Percentiles rank a stretch among this genome's conserved stretches.
Conservation (phyloP, 2,113 vertebrate species). For the Eolophus roseicapilla region DNA sequence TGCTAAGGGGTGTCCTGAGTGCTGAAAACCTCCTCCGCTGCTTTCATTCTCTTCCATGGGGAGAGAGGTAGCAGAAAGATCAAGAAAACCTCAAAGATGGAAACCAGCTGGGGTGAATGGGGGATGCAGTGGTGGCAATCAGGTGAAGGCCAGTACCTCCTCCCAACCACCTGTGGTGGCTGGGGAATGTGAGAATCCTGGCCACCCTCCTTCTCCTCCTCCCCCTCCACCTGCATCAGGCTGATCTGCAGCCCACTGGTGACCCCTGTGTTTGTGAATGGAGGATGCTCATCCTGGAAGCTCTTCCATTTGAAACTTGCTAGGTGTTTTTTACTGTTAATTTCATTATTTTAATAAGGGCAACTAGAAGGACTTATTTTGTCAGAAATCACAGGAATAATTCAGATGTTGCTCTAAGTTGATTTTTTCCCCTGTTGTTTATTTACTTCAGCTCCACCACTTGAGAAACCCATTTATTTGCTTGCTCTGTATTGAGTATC, state of each 20-base stretch:
- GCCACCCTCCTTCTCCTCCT: not conserved
- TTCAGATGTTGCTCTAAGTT: not conserved
- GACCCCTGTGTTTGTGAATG: not conserved
- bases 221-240: not conserved
- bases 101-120: rapidly evolving
- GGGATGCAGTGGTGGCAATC: not conserved
- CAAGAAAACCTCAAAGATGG: not conserved
- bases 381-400: not conserved
- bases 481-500: not conserved
- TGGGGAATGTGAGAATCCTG: not conserved
- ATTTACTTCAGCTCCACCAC: not conserved
- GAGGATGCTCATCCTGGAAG: not conserved
- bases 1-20: not conserved
- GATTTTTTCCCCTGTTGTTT: not conserved
- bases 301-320: not conserved
- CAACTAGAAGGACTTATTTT: not conserved
- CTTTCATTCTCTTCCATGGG: not conserved
- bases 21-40: not conserved
- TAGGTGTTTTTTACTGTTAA: not conserved
- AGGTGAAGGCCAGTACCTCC: not conserved
- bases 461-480: constrained; percentile 24
- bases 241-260: not conserved
- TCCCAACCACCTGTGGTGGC: not conserved
- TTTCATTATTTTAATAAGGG: not conserved
- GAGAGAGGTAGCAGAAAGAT: not conserved